These are phyloP conservation scores for Cryptotis parvus DNA, from an alignment of 2,113 vertebrate genomes.

Conservation along the genomic window DNA sequence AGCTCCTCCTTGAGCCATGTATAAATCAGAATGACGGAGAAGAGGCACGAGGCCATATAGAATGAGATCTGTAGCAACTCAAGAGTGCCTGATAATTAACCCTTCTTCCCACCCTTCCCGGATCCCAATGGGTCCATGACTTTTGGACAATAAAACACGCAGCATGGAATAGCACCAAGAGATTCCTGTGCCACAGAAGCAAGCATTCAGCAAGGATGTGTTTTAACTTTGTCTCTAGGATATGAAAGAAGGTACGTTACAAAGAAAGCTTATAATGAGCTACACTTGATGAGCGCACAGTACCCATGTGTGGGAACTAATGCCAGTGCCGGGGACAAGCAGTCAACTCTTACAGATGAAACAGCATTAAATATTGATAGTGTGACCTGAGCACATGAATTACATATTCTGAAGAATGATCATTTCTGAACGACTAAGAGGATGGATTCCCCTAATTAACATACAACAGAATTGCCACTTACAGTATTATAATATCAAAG, in stretches of 20 bases:
- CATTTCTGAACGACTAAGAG: slow-evolving; percentile 45
- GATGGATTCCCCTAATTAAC: slow-evolving; percentile 32
- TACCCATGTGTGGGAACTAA: slow-evolving; percentile 21
- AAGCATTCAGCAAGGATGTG: neutral
- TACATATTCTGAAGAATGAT: slow-evolving; percentile 62
- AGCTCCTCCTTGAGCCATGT: slow-evolving; percentile 16
- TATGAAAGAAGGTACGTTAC: slow-evolving; percentile 50
- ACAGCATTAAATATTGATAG: slow-evolving; percentile 58
- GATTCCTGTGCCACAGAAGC: neutral
- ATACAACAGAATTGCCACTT: neutral
- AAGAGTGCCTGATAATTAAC: neutral
- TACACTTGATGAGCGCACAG: neutral
- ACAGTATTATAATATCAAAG: neutral
- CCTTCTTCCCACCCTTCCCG: slow-evolving; percentile 14
- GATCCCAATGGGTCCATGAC: neutral
- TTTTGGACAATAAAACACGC: slow-evolving; percentile 32
- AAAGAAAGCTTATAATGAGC: slow-evolving; percentile 26
- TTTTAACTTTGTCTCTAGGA: slow-evolving; percentile 46
- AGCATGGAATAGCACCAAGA: neutral
- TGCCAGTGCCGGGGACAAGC: slow-evolving; percentile 30
- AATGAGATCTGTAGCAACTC: neutral
- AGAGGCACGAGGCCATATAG: neutral
- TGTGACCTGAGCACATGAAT: slow-evolving; percentile 54
- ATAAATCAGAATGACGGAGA: neutral
- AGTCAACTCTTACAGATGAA: slow-evolving; percentile 72